Conservation (phyloP, 2,113 vertebrate species). For the Cebus imitator region DNA sequence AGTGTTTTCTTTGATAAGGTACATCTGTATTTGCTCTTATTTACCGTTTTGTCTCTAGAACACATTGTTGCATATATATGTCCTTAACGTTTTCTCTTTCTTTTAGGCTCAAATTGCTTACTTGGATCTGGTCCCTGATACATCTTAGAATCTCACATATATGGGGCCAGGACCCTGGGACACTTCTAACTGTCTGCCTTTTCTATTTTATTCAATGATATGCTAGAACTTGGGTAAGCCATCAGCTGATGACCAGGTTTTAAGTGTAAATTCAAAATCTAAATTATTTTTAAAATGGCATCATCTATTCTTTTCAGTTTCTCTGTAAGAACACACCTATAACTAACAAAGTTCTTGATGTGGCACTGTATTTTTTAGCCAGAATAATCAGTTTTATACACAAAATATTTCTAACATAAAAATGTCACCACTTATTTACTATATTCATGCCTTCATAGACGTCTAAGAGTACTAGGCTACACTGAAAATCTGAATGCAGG, state of each 20-base stretch:
- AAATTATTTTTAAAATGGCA: not conserved
- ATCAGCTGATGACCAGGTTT: not conserved
- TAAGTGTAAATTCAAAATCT: not conserved
- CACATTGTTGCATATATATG: not conserved
- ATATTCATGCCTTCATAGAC: not conserved
- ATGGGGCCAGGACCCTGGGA: not conserved
- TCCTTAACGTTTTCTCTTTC: not conserved
- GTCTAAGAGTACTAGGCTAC: not conserved
- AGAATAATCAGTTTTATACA: not conserved
- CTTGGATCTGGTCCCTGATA: not conserved
- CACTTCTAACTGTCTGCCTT: not conserved
- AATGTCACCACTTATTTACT: not conserved
- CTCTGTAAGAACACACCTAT: not conserved
- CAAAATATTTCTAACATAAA: not conserved
- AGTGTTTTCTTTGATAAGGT: not conserved
- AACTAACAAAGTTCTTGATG: not conserved
- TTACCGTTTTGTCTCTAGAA: not conserved
- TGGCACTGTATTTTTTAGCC: not conserved
- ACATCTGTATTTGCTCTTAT: not conserved
- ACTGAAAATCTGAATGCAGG: not conserved
- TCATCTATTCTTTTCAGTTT: not conserved
- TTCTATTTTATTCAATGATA: not conserved
- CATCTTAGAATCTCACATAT: not conserved
- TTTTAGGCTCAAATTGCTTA: not conserved
- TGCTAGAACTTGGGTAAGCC: not conserved